Base-by-base conservation (phyloP, 2,113 vertebrate species). In the Rattus rattus region DNA sequence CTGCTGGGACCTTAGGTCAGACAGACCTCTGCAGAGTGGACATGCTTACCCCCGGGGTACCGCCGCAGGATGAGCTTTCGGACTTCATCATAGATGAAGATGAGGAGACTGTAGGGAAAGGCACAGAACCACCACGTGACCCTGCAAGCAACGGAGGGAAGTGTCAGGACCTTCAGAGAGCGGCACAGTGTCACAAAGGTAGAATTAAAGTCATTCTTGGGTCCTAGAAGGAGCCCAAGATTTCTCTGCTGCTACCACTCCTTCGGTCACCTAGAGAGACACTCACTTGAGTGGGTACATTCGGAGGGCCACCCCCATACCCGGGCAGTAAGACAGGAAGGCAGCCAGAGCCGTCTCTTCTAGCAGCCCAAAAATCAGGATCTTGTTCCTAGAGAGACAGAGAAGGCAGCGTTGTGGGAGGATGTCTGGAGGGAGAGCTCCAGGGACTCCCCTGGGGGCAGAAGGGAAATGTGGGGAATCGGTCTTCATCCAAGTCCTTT, bases 91-190 rank as follows among this genome's bases (percentile, higher is more conserved):
- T 99, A 99, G 97, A 99, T 96, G 86, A 99, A 99, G 98, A 99
- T 99, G 73, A 99, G 98, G 83, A 99, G 98, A 94, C 99, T 99
- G 88, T 99, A 99, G 43, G 99, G 99, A 97, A 99, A 98, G 84
- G 99, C 99, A 10, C 99, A 99, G 98, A 99, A 99, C 99, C 99
- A 99, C 99, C 99, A 99, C 1, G 98, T 99, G 92, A 98, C 99
- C 97, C 99, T 99, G 94, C 47, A 92, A 33, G 85, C 86, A 88
- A n/a, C 2, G 3, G 47, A 49, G 49, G 26, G 22, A 6, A 12
- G 7, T 6, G 61, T 97, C 59, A 91, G 92, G 52, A 26, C 26
- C n/a, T 4, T 76, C 20, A 33, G 77, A 52, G 19, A 43, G 6
- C 12, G n/a, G 12, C 30, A 33, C 4, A 5, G 36, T 2, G 54